Evolutionary conservation across 2,797 vertebrate genomes (phyloP).

Genomic region (Cyprinodon diabolis): DNA sequence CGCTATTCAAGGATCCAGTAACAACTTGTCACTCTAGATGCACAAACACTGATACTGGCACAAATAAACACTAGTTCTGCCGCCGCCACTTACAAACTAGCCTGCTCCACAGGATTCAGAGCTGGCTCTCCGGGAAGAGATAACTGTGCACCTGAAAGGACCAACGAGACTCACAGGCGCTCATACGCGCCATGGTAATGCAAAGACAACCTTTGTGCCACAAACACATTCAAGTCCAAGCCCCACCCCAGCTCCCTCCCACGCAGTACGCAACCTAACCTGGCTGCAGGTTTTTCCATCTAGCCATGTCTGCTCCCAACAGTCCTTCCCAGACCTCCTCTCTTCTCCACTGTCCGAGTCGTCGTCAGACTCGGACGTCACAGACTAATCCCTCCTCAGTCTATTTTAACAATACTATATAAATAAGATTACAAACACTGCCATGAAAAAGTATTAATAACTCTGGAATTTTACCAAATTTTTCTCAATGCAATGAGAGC

Average conservation of each 20-base stretch:
- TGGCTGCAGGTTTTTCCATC: constrained; percentile 59
- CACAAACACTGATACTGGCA: constrained; percentile 54
- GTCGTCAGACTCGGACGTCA: constrained; percentile 47
- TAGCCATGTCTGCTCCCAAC: constrained; percentile 67
- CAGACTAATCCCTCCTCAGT: constrained; percentile 36
- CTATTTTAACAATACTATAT: constrained; percentile 7
- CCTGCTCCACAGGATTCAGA: constrained; percentile 69
- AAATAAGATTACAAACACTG: neutral
- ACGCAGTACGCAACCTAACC: constrained; percentile 65
- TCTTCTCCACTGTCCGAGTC: constrained; percentile 42
- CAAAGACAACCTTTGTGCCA: constrained; percentile 64
- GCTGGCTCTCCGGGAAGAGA: constrained; percentile 52
- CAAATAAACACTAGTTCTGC: constrained; percentile 44
- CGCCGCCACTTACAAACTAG: constrained; percentile 54
- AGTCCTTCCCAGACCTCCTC: constrained; percentile 56
- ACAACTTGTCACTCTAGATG: constrained; percentile 61
- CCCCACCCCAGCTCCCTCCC: constrained; percentile 60
- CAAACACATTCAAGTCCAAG: constrained; percentile 45
- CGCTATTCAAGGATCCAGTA: constrained; percentile 71
- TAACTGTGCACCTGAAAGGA: constrained; percentile 61
- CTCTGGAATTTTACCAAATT: neutral
- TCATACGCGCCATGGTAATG: constrained; percentile 34
- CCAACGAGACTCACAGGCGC: constrained; percentile 51
- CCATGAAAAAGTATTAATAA: constrained; percentile 4
- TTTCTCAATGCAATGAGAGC: neutral